phyloP scores from a whole-genome alignment of 2,888 invertebrate genomes.

The Pocota personata region DNA sequence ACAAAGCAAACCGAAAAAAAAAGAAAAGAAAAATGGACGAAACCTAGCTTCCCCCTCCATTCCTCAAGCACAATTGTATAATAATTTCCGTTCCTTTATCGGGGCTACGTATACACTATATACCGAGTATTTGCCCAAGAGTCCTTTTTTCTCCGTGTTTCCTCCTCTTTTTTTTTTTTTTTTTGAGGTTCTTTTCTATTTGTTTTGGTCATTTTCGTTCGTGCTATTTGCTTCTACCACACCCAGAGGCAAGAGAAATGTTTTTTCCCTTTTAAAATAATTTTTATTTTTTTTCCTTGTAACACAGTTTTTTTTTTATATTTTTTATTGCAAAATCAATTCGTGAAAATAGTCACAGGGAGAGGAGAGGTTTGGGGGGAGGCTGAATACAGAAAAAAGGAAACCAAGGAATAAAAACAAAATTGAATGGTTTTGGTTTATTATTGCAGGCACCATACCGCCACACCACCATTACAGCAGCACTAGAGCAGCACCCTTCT shows the following conservation, averaged over 20 bases:
- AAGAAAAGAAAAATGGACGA: slow-evolving; percentile 6
- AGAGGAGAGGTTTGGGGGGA: not conserved
- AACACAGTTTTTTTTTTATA: slow-evolving; percentile 39
- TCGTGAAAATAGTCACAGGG: slow-evolving; percentile 46
- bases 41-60: not conserved
- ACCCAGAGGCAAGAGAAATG: slow-evolving; percentile 45
- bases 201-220: slow-evolving; percentile 68
- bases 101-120: slow-evolving; percentile 11
- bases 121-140: slow-evolving; percentile 38
- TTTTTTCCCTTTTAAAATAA: slow-evolving; percentile 26
- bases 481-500: not conserved
- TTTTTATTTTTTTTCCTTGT: slow-evolving; percentile 19
- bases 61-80: slow-evolving; percentile 59
- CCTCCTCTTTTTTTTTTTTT: not conserved
- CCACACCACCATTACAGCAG: not conserved
- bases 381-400: not conserved
- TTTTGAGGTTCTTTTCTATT: slow-evolving; percentile 46
- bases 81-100: slow-evolving; percentile 65
- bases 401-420: slow-evolving; percentile 34
- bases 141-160: slow-evolving; percentile 39
- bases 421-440: slow-evolving; percentile 61
- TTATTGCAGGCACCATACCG: slow-evolving; percentile 36
- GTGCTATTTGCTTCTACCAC: slow-evolving; percentile 64
- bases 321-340: slow-evolving; percentile 60
- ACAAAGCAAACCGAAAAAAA: slow-evolving; percentile 48